These are phyloP conservation scores for Taurulus bubalis DNA, from an alignment of 2,113 vertebrate genomes.

Conservation along the genomic window DNA sequence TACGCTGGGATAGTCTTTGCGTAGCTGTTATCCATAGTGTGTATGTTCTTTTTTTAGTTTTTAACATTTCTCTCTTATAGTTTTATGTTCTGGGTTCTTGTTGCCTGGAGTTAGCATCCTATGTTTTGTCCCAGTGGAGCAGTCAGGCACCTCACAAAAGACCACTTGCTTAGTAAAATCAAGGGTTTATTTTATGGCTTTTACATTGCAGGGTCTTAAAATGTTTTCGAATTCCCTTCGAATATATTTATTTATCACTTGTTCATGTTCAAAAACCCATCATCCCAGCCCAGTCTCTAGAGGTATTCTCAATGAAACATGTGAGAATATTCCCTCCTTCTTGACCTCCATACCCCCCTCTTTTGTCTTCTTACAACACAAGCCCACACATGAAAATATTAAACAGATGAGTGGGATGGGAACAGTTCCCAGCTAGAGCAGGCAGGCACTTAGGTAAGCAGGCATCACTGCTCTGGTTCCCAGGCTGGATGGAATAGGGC, in stretches of 20 bases:
- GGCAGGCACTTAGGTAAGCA: constrained; percentile 73
- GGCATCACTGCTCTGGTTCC: constrained; percentile 76
- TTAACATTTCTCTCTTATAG: constrained; percentile 4
- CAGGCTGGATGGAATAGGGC: constrained; percentile 75
- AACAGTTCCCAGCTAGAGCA: constrained; percentile 74
- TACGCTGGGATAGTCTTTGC: constrained; percentile 38
- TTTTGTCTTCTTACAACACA: constrained; percentile 71
- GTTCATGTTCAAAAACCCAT: constrained; percentile 39
- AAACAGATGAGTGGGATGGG: constrained; percentile 86
- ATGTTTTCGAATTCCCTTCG: constrained; percentile 38
- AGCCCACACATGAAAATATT: constrained; percentile 84
- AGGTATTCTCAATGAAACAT: constrained; percentile 72
- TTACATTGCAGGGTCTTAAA: neutral
- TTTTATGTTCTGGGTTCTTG: constrained; percentile 30
- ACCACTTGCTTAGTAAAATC: constrained; percentile 7
- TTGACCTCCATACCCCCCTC: constrained; percentile 54
- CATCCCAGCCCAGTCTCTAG: constrained; percentile 40
- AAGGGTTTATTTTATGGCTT: neutral
- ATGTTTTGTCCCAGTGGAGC: constrained; percentile 25
- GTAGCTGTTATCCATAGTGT: constrained; percentile 25
- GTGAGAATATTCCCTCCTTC: constrained; percentile 70
- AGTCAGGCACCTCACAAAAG: constrained; percentile 9
- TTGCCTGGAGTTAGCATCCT: constrained; percentile 28
- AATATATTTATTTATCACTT: constrained; percentile 53
- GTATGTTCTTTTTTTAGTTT: constrained; percentile 3